A percentile compares a stretch with the other conserved stretches of the same genome.
These are phyloP conservation scores for Stictocephala bisonia DNA, from an alignment of 2,888 invertebrate species.

Conservation along the genomic window DNA sequence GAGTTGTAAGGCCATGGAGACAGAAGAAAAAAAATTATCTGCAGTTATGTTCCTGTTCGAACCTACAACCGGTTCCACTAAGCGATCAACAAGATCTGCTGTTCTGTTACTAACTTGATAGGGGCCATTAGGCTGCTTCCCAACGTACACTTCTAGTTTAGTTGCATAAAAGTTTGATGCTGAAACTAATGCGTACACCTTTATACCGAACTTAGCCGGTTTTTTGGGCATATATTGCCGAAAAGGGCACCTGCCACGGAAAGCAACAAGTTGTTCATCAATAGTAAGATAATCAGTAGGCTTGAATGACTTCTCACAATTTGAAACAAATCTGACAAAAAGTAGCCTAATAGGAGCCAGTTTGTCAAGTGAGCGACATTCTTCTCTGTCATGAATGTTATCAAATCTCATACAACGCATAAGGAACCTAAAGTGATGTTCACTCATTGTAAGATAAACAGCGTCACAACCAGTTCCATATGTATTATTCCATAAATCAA, in stretches of 20 bases:
- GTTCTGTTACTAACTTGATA: conserved; percentile 45
- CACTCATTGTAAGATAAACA: conserved; percentile 35
- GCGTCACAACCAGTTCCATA: conserved; percentile 17
- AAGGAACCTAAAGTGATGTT: conserved; percentile 32
- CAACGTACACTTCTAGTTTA: conserved; percentile 48
- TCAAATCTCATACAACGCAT: conserved; percentile 25
- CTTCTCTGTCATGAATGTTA: conserved; percentile 51
- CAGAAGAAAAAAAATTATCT: conserved; percentile 14
- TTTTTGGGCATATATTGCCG: conserved; percentile 58
- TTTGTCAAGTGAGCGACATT: conserved; percentile 53
- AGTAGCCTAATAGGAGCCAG: conserved; percentile 57
- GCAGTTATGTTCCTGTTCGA: no score
- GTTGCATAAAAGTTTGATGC: conserved; percentile 43
- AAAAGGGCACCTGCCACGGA: conserved; percentile 57
- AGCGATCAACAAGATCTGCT: conserved; percentile 40
- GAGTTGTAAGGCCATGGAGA: neutral
- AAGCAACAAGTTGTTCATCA: conserved; percentile 57
- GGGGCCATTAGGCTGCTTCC: conserved; percentile 46
- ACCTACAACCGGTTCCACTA: no score
- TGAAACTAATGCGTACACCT: conserved; percentile 58
- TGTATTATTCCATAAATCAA: conserved; percentile 17
- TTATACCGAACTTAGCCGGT: conserved; percentile 59
- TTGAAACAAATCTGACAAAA: conserved; percentile 58
- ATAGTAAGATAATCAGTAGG: conserved; percentile 53
- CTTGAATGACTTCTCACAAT: conserved; percentile 56